These are phyloP conservation scores for Spisula subtruncata DNA, from an alignment of 2,888 invertebrate genomes.

Conservation along the genomic window DNA sequence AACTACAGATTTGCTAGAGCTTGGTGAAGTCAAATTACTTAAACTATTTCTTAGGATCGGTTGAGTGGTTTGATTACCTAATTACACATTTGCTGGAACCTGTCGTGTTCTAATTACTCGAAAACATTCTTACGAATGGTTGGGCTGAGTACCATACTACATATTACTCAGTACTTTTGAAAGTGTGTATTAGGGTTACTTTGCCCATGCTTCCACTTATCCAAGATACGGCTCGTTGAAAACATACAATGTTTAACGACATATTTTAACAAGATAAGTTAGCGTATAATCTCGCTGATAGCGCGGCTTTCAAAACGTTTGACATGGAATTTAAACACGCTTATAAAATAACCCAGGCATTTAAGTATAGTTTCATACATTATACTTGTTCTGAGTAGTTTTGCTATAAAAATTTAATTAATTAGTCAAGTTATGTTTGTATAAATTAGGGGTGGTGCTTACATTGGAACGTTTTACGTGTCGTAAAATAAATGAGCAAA, in stretches of 20 bases:
- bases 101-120: no score
- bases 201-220: no score
- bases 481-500: background rate
- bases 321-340: background rate
- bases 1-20: no score
- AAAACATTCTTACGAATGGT: no score
- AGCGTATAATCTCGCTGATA: background rate
- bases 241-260: background rate
- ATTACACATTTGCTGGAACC: no score
- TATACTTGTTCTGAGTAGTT: background rate
- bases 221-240: no score
- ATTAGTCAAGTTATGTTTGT: constrained; percentile 11
- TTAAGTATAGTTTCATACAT: background rate
- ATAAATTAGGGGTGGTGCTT: background rate
- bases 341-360: background rate
- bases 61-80: no score
- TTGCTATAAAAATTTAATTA: constrained; percentile 2
- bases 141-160: no score
- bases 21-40: no score
- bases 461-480: background rate
- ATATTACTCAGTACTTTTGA: no score
- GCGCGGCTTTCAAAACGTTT: background rate
- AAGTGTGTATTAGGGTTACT: no score
- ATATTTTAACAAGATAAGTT: background rate
- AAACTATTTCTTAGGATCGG: no score